Percentiles rank a stretch among this genome's conserved stretches.
These are phyloP conservation scores for Hozukius guyotensis DNA, from an alignment of 2,797 vertebrate species.

Conservation along the genomic window DNA sequence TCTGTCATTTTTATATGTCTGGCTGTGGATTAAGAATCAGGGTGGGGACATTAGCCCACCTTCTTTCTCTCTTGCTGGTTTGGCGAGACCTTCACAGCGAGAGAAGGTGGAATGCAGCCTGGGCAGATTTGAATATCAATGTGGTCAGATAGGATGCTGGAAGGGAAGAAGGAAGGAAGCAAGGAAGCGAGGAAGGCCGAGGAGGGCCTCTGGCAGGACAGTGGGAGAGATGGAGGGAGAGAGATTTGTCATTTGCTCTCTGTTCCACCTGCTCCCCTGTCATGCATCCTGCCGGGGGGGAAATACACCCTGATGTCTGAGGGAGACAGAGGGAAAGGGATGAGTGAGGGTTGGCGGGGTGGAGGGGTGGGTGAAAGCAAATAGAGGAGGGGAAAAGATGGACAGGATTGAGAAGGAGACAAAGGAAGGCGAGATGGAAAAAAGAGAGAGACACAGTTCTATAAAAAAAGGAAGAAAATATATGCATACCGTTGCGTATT, in stretches of 20 bases:
- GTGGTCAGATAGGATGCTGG: constrained; percentile 66
- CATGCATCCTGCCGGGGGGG: constrained; percentile 71
- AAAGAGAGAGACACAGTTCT: constrained; percentile 40
- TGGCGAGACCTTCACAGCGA: constrained; percentile 54
- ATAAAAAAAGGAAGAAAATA: constrained; percentile 55
- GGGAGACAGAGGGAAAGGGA: constrained; percentile 55
- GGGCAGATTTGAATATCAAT: constrained; percentile 82
- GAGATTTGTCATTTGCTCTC: constrained; percentile 81
- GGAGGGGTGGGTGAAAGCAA: constrained; percentile 27
- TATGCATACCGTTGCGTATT: constrained; percentile 71
- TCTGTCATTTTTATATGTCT: constrained; percentile 22
- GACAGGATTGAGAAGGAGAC: constrained; percentile 53
- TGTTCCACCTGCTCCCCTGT: constrained; percentile 83
- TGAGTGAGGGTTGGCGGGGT: constrained; percentile 44
- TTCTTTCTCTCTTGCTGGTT: constrained; percentile 35
- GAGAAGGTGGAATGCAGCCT: constrained; percentile 57
- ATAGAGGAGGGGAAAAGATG: constrained; percentile 42
- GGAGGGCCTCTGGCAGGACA: constrained; percentile 65
- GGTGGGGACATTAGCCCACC: constrained; percentile 30
- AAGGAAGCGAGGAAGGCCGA: constrained; percentile 38
- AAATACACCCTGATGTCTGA: constrained; percentile 68
- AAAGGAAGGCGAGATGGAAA: constrained; percentile 36
- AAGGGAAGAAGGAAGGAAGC: constrained; percentile 50
- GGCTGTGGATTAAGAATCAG: constrained; percentile 36
- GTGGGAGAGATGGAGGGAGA: constrained; percentile 57